Conservation (phyloP, 2,113 vertebrate species). For the Hydrochoerus hydrochaeris region DNA sequence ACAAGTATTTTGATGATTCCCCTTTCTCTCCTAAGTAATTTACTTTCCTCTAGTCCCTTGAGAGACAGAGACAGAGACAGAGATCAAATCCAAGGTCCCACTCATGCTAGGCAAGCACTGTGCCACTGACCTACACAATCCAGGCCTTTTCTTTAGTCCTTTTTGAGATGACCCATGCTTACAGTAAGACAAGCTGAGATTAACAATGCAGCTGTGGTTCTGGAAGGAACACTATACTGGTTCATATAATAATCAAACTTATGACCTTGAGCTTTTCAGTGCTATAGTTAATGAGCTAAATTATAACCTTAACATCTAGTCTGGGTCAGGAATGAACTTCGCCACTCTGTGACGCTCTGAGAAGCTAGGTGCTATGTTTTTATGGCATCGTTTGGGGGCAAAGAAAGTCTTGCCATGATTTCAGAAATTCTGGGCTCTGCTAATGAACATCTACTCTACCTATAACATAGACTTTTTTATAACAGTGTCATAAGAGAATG, state of each 20-base stretch:
- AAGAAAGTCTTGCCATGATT: neutral
- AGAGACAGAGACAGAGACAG: neutral
- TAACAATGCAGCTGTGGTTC: neutral
- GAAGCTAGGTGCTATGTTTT: neutral
- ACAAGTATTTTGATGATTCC: neutral
- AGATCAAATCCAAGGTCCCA: neutral
- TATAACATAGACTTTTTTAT: neutral
- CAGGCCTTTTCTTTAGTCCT: neutral
- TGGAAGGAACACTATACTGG: neutral
- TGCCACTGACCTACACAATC: neutral
- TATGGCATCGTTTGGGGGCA: neutral
- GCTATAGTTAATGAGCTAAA: neutral
- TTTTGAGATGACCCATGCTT: slow-evolving; percentile 25
- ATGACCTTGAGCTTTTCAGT: neutral
- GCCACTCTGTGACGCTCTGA: neutral
- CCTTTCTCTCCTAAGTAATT: neutral
- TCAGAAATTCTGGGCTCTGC: neutral
- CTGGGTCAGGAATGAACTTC: neutral
- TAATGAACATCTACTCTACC: neutral
- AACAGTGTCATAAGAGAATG: neutral
- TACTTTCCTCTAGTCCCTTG: neutral
- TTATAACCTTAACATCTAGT: neutral
- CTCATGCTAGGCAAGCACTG: neutral
- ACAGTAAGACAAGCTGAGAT: neutral
- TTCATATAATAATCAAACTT: neutral